Evolutionary conservation across 1,140 invertebrate genomes (phyloP).

Genomic region (Zaprionus camerounensis): DNA sequence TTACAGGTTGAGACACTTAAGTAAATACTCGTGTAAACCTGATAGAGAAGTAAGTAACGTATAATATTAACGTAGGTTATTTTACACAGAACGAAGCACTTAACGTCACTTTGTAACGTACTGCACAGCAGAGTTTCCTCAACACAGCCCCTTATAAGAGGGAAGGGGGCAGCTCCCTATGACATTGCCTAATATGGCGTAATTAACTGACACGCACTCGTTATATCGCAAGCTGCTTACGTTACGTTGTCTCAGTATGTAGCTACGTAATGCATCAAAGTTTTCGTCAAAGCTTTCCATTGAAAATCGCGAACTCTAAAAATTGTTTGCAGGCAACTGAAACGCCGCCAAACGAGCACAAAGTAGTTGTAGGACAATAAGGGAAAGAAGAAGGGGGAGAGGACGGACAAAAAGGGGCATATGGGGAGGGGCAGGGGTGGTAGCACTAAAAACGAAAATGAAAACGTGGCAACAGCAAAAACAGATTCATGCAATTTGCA

Average conservation of each 20-base stretch:
- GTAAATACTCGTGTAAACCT: too few relatives aligned
- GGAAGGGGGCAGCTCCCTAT: neutral
- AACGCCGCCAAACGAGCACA: constrained; percentile 1
- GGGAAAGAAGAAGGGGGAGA: neutral
- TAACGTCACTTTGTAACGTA: too few relatives aligned
- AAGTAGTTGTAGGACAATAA: neutral
- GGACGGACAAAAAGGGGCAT: neutral
- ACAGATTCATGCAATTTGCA: constrained; percentile 77
- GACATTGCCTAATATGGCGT: neutral
- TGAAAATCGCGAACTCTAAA: constrained; percentile 26
- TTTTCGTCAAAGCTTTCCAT: constrained; percentile 30
- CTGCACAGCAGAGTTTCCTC: too few relatives aligned
- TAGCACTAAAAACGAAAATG: constrained; percentile 16
- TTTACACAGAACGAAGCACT: too few relatives aligned
- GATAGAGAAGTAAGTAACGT: too few relatives aligned
- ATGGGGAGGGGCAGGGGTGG: neutral
- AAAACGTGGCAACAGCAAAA: constrained; percentile 42
- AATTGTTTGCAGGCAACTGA: constrained; percentile 22
- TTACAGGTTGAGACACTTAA: too few relatives aligned
- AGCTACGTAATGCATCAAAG: constrained; percentile 12
- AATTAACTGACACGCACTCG: neutral
- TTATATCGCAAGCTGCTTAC: neutral
- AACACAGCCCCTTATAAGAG: too few relatives aligned
- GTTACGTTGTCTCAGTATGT: constrained; percentile 12
- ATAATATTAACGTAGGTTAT: too few relatives aligned